A percentile compares a stretch with the other conserved stretches of the same genome.
phyloP scores from a whole-genome alignment of 2,113 vertebrate species.

The Smithornis capensis region DNA sequence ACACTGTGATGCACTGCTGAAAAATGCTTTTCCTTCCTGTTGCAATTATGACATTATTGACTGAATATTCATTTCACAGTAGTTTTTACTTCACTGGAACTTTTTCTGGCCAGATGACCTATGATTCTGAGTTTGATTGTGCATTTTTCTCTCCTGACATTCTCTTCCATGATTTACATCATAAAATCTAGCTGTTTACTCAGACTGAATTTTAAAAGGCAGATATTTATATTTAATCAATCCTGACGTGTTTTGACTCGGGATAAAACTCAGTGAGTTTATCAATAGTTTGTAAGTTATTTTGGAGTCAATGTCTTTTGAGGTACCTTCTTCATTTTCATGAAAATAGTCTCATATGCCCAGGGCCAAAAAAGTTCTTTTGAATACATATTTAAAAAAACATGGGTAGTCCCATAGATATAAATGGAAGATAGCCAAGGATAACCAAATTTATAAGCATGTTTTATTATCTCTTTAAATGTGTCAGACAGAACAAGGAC shows the following conservation, averaged over 20 bases:
- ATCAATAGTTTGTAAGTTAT: background rate
- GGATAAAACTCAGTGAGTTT: background rate
- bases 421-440: background rate
- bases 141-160: background rate
- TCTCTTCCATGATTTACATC: background rate
- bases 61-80: background rate
- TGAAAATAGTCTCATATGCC: background rate
- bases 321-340: background rate
- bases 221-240: background rate
- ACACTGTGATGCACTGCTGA: background rate
- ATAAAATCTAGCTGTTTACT: background rate
- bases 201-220: background rate
- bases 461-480: background rate
- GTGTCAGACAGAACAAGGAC: background rate
- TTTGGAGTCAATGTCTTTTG: background rate
- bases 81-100: background rate
- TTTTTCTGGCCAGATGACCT: background rate
- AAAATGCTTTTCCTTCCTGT: constrained; percentile 4
- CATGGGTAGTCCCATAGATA: background rate
- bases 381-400: background rate
- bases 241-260: background rate
- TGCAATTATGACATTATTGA: background rate
- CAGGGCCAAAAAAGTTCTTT: background rate
- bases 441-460: background rate
- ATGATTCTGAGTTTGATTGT: background rate